Evolutionary conservation across 37 sponge, comb jelly and placozoan species (phyloP), one percentile per base, ranked within the genome.

Genomic region (Spongilla lacustris): DNA sequence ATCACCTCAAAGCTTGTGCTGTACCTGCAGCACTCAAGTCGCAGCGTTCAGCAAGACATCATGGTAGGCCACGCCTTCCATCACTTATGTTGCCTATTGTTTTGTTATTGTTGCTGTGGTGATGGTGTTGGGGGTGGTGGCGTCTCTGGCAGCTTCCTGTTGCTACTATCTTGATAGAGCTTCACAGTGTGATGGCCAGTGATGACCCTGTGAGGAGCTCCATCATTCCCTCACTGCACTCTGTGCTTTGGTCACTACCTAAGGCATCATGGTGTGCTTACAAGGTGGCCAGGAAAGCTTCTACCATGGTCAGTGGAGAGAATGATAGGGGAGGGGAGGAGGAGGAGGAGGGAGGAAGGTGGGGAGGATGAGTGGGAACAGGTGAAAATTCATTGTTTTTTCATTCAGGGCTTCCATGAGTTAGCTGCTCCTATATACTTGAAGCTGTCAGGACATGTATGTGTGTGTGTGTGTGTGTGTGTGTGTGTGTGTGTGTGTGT

Each of bases 241-340:
- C 69, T 27, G 32, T 50, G 2, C 71, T 91, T 46, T 82, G 86
- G 87, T 70, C 33, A 9, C 46, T 68, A 36, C 69, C 75, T 30
- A 71, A 71, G 2, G 25, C 24, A 27, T 76, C 75, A 67, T 92
- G 85, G 88, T 58, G 88, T 38, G 78, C 69, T 68, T 92, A 92
- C 82, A 80, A 88, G 72, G 35, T 88, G 4, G 92, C 92, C 69
- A 84, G 89, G 67, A 83, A 73, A 46, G 92, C 92, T 38, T 87
- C 89, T 36, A 76, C 71, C 50, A 85, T 88, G 89, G 92, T 88
- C 14, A 25, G 88, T 72, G 23, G 50, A 0, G 36, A 0, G 21
- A 23, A 2, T 74, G 58, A 58, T 4, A 46, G 14, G 58, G 14
- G 12, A 14, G 58, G 12, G 58, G 58, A 58, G 58, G 19, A 13